Percentiles rank a stretch among this genome's conserved stretches.
These are phyloP conservation scores for Drosophila grimshawi DNA, from an alignment of 1,140 invertebrate species.

Conservation along the genomic window DNA sequence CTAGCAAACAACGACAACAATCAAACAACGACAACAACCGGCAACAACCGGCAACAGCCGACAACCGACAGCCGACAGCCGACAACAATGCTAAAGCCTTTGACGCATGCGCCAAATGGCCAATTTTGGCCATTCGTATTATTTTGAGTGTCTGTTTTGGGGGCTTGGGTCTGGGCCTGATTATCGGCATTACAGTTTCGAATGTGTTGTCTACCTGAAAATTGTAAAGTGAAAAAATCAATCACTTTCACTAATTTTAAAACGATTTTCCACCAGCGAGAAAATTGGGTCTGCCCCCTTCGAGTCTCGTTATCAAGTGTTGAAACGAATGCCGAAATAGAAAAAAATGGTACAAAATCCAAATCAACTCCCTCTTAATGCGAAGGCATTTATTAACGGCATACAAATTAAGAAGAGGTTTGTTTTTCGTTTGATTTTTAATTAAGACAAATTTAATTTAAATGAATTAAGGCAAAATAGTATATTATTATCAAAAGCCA, in stretches of 20 bases:
- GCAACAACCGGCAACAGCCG: slow-evolving; percentile 12
- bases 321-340: slow-evolving; percentile 61
- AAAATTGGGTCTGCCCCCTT: slow-evolving; percentile 51
- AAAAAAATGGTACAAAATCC: slow-evolving; percentile 29
- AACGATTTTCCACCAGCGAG: slow-evolving; percentile 68
- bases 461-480: slow-evolving; percentile 55
- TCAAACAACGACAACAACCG: slow-evolving; percentile 24
- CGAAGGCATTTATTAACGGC: slow-evolving; percentile 57
- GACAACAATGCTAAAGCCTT: slow-evolving; percentile 38
- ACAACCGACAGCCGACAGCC: slow-evolving; percentile 23
- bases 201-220: slow-evolving; percentile 58
- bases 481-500: slow-evolving; percentile 49
- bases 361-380: slow-evolving; percentile 47
- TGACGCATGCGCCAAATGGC: slow-evolving; percentile 72
- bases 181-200: slow-evolving; percentile 68
- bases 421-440: slow-evolving; percentile 25
- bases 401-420: slow-evolving; percentile 56
- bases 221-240: slow-evolving; percentile 75
- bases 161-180: slow-evolving; percentile 42
- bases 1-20: slow-evolving; percentile 1
- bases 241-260: slow-evolving; percentile 82
- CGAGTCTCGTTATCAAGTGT: slow-evolving; percentile 70
- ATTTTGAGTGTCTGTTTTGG: slow-evolving; percentile 29
- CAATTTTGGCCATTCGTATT: slow-evolving; percentile 51
- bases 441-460: slow-evolving; percentile 64